Evolutionary conservation across 2,888 invertebrate species (phyloP).

Genomic region (Scaptomyza cyrtandrae): DNA sequence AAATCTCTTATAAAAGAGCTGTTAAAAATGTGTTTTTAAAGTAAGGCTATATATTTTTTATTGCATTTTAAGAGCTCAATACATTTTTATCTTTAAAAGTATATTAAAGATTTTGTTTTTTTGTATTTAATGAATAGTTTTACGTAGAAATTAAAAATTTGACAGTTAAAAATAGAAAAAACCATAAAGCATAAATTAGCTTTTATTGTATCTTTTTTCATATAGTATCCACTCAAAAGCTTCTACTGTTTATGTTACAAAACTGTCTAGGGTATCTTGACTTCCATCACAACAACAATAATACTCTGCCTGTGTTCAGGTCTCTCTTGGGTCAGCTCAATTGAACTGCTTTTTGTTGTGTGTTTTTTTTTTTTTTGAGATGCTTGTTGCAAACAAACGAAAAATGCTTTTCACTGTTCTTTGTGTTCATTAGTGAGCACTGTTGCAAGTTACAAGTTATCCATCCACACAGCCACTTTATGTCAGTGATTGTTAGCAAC

Average conservation of each 20-base stretch:
- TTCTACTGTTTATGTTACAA: background rate
- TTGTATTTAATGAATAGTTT: too few species aligned
- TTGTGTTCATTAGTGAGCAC: conserved; percentile 59
- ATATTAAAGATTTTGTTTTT: too few species aligned
- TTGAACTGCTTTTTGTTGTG: conserved; percentile 35
- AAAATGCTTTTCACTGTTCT: conserved; percentile 14
- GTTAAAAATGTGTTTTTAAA: too few species aligned
- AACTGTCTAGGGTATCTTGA: conserved; percentile 11
- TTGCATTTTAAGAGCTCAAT: too few species aligned
- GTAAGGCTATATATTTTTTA: too few species aligned
- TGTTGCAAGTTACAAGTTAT: conserved; percentile 47
- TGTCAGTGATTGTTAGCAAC: conserved; percentile 27
- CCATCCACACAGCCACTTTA: conserved; percentile 12
- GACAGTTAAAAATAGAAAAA: too few species aligned
- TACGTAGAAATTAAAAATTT: too few species aligned
- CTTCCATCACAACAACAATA: background rate
- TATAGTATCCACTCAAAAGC: background rate
- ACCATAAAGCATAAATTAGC: too few species aligned
- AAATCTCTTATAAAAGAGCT: too few species aligned
- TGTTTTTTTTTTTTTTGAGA: conserved; percentile 1
- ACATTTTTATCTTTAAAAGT: too few species aligned
- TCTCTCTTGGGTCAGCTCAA: conserved; percentile 45
- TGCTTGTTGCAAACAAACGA: conserved; percentile 42
- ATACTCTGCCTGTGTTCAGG: background rate
- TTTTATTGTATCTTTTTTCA: too few species aligned